Conservation (phyloP, 2,113 vertebrate species). For the Macrotis lagotis region DNA sequence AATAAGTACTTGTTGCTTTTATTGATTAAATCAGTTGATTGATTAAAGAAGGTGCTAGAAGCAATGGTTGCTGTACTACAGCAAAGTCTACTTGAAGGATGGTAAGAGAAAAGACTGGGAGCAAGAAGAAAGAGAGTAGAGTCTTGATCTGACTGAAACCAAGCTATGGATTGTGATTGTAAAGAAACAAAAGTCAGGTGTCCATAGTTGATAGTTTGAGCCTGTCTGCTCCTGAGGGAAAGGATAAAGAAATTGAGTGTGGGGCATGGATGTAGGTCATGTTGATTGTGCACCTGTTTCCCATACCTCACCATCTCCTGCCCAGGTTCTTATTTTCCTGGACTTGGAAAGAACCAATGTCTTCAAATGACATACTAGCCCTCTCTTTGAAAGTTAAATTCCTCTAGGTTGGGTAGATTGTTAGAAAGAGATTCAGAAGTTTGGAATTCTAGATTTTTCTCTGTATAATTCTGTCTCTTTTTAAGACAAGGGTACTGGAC, state of each 20-base stretch:
- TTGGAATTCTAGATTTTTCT: neutral
- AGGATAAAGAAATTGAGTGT: neutral
- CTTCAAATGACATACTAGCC: neutral
- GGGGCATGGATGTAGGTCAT: neutral
- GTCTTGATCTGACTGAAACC: neutral
- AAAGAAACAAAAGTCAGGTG: neutral
- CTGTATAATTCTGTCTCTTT: neutral
- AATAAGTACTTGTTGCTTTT: neutral
- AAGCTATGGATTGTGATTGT: neutral
- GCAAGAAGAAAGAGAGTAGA: too few species aligned
- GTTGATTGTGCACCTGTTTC: neutral
- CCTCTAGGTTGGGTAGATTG: too few species aligned
- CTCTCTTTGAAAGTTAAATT: neutral
- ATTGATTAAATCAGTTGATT: neutral
- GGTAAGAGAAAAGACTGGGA: too few species aligned
- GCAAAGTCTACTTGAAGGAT: too few species aligned
- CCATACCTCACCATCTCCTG: neutral
- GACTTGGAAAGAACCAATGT: neutral
- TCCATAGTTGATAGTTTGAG: neutral
- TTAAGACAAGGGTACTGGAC: neutral
- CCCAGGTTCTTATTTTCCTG: neutral
- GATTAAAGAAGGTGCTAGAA: neutral
- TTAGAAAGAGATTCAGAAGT: neutral
- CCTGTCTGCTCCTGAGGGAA: neutral
- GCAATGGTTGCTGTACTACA: too few species aligned